Base-by-base conservation (phyloP, 2,888 invertebrate genomes). In the Eupithecia tripunctaria region DNA sequence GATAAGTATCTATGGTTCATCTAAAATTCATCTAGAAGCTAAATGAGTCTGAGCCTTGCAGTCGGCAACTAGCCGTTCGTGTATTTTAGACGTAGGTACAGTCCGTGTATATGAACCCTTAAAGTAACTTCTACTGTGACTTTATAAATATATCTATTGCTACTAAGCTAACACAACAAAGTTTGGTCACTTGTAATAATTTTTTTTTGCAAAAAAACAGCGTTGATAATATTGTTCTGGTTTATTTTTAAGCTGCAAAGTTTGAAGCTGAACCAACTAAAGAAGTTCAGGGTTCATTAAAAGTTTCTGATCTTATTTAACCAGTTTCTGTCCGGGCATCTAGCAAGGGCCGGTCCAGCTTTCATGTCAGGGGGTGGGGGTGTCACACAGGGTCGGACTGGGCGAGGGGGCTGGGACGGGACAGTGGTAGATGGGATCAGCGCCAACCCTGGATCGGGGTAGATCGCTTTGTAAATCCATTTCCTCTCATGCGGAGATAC, bases 221-320 rank as follows among this genome's bases (percentile, higher is more conserved):
- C 47, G n/a, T 7, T 47, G 47, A 6, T 41, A 36, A 5, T 47
- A 21, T 21, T 2, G 21, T 25, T 56, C 25, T 25, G 25, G 56
- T 56, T 56, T 5, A 25, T 25, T 56, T 56, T 56, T 56, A 25
- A 3, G 10, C 56, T 56, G 21, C 12, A 56, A 56, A 56, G 25
- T 56, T 56, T 14, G 56, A 12, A 56, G 25, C 56, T 25, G 56
- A 56, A 56, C 25, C 12, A 56, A 56, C 25, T 63, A 32, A 32
- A 63, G 7, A 29, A 60, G 62, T 63, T 63, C 62, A 21, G 62
- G 8, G 21, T 36, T 63, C 62, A 32, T 63, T 63, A 63, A 63
- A 32, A 63, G 62, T 63, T 62, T n/a, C 32, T 36, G 12, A 32
- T 63, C 5, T n/a, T 32, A 32, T 63, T 62, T 15, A 10, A 62